Conservation (phyloP, 2,113 vertebrate species). For the Daubentonia madagascariensis region DNA sequence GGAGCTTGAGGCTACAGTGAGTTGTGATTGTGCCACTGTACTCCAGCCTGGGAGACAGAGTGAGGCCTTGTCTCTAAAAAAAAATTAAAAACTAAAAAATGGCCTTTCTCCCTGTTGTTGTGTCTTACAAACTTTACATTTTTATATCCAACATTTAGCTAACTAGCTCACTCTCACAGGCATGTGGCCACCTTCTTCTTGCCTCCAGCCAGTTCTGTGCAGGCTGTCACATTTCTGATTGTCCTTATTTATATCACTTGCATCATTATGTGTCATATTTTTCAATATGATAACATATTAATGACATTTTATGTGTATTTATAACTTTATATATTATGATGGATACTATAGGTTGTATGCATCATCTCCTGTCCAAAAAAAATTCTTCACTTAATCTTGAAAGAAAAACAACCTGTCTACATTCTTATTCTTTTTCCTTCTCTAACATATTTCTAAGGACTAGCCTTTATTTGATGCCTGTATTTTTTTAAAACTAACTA, state of each 20-base stretch:
- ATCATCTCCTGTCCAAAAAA: not conserved
- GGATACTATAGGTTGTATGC: not conserved
- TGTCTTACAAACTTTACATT: not conserved
- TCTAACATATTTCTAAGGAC: not conserved
- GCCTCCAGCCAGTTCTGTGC: not conserved
- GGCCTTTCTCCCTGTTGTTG: not conserved
- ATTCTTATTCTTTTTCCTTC: not conserved
- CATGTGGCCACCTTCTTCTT: not conserved
- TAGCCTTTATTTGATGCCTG: not conserved
- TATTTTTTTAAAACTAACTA: not conserved
- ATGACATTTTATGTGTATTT: not conserved
- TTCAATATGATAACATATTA: conserved; percentile 7
- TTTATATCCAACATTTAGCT: not conserved
- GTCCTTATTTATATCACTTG: not conserved
- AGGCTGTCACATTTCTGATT: not conserved
- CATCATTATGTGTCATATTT: not conserved
- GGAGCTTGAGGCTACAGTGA: too few species aligned
- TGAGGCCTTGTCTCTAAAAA: too few species aligned
- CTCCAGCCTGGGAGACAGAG: too few species aligned
- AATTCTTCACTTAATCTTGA: not conserved
- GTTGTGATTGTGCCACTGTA: too few species aligned
- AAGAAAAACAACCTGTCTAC: not conserved
- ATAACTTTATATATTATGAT: not conserved
- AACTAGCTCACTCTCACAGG: not conserved
- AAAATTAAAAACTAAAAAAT: not conserved